Conservation (phyloP, 2,888 invertebrate genomes). For the Ellobium chinense region DNA sequence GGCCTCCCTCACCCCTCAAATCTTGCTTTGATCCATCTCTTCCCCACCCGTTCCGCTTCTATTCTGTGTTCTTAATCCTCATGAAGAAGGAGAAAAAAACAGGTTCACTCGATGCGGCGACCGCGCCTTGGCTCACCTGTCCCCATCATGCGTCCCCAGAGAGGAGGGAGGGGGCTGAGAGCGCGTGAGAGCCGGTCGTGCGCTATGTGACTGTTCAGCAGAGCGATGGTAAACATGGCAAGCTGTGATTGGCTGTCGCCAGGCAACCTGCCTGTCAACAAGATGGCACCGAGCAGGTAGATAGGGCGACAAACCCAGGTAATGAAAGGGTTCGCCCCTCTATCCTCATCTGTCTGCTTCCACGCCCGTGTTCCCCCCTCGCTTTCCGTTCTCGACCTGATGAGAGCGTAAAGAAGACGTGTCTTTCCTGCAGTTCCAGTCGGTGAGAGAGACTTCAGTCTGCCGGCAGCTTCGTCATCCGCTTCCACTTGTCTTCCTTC, state of each 20-base stretch:
- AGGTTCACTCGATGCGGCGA: not conserved
- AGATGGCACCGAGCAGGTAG: slow-evolving; percentile 46
- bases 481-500: not conserved
- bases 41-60: no score
- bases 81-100: no score
- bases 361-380: not conserved
- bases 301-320: slow-evolving; percentile 31
- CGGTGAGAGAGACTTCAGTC: not conserved
- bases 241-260: slow-evolving; percentile 65
- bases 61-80: no score
- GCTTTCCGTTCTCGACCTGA: not conserved
- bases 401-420: not conserved
- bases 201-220: not conserved
- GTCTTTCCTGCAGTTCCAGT: slow-evolving; percentile 2
- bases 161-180: not conserved
- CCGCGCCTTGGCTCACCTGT: slow-evolving; percentile 2
- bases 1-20: no score
- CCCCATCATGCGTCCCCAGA: not conserved
- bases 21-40: no score
- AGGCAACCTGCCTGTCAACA: slow-evolving; percentile 65
- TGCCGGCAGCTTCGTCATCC: not conserved
- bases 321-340: slow-evolving; percentile 27
- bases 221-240: slow-evolving; percentile 54
- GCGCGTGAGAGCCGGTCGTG: slow-evolving; percentile 19
- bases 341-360: slow-evolving; percentile 3